These are phyloP conservation scores for Abrostola tripartita DNA, from an alignment of 2,888 invertebrate species.

Conservation along the genomic window DNA sequence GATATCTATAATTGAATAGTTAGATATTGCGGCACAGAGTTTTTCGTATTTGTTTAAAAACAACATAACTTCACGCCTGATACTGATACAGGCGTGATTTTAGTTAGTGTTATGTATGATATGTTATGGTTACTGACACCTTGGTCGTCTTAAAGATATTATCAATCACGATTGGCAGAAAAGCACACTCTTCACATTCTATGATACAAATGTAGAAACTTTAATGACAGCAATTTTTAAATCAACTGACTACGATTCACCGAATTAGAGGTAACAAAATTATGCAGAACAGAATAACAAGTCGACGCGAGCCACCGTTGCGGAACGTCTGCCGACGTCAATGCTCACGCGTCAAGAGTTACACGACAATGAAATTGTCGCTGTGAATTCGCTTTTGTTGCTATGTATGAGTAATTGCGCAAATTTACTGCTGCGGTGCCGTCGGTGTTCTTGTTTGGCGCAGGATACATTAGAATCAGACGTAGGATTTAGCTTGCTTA, in stretches of 20 bases:
- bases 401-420: constrained; percentile 48
- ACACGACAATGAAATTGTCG: constrained; percentile 50
- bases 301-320: constrained; percentile 31
- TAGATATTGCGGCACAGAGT: no score
- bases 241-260: neutral
- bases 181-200: neutral
- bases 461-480: constrained; percentile 1
- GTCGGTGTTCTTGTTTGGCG: constrained; percentile 25
- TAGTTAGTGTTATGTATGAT: no score
- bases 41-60: no score
- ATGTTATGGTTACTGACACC: no score
- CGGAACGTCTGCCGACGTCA: constrained; percentile 39
- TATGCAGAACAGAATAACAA: constrained; percentile 31
- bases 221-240: neutral
- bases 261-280: constrained; percentile 28
- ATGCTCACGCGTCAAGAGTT: constrained; percentile 52
- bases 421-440: constrained; percentile 28
- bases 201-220: neutral
- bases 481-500: neutral
- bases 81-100: no score
- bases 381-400: constrained; percentile 47
- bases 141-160: no score
- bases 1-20: no score
- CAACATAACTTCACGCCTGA: no score
- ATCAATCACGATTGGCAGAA: neutral